Evolutionary conservation across 2,888 invertebrate species (phyloP), one percentile per base, ranked within the genome.

Genomic region (Bedellia somnulentella): DNA sequence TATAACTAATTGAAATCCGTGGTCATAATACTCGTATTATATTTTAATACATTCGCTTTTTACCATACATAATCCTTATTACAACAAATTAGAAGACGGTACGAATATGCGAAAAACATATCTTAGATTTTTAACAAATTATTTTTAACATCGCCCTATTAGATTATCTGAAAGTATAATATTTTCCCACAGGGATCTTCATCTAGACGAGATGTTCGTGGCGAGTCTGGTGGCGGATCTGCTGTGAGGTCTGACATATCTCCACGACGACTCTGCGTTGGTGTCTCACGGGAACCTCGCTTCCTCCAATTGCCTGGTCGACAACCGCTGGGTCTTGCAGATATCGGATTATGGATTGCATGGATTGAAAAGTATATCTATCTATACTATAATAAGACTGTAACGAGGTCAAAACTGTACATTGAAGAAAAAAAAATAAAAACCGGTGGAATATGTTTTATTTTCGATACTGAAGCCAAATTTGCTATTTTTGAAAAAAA

Each of bases 311-410:
- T 93, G 93, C 52, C 67, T 93, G 18, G 89, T 93, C 4, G 93
- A 93, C 59, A 89, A 89, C 38, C 77, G 93, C 39, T 93, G 93
- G 92, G 90, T 93, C n/a, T 75, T 93, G 27, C 90, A 93, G 66
- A 88, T 93, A 11, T 79, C 89, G 0, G 93, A 92, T 53, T 93
- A 89, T 57, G 93, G 93, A 6, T 68, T 93, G 4, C 87, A 91
- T 49, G 87, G 89, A 53, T 84, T 93, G 43, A 87, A 88, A 64
- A 81, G 83, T 83, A n/a, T n/a, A n/a, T n/a, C n/a, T n/a, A n/a
- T n/a, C n/a, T n/a, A n/a, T n/a, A n/a, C n/a, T n/a, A n/a, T n/a
- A n/a, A n/a, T n/a, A n/a, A n/a, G n/a, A n/a, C n/a, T n/a, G n/a
- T n/a, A n/a, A n/a, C n/a, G n/a, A n/a, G n/a, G n/a, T n/a, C n/a